phyloP scores from a whole-genome alignment of 2,888 invertebrate genomes.

The Chelonus formosanus region DNA sequence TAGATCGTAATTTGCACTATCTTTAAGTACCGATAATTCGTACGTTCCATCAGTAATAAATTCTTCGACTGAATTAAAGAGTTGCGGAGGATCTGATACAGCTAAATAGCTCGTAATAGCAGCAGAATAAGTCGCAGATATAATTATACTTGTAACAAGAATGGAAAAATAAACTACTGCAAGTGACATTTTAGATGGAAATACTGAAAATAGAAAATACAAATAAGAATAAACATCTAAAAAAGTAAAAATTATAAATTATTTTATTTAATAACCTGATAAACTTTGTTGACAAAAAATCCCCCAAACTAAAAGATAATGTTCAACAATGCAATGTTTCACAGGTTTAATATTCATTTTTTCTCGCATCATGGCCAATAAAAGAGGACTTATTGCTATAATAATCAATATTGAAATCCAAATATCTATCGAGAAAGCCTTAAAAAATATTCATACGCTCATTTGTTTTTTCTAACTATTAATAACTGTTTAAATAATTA shows the following conservation, averaged over 20 bases:
- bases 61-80: slow-evolving; percentile 51
- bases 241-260: slow-evolving; percentile 2
- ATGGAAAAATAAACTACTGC: slow-evolving; percentile 49
- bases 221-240: not conserved
- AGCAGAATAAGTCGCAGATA: slow-evolving; percentile 41
- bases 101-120: slow-evolving; percentile 43
- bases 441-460: too few relatives aligned
- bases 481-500: too few relatives aligned
- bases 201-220: slow-evolving; percentile 42
- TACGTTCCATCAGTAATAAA: slow-evolving; percentile 51
- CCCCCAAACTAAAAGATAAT: slow-evolving; percentile 47
- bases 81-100: slow-evolving; percentile 38
- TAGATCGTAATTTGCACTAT: slow-evolving; percentile 49
- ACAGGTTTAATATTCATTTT: not conserved
- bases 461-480: too few relatives aligned
- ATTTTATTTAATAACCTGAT: slow-evolving; percentile 37
- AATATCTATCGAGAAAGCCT: too few relatives aligned
- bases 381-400: slow-evolving; percentile 31
- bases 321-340: slow-evolving; percentile 34
- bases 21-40: slow-evolving; percentile 44
- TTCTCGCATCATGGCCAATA: slow-evolving; percentile 39
- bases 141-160: slow-evolving; percentile 36
- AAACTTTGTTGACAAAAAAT: slow-evolving; percentile 54
- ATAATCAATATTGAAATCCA: slow-evolving; percentile 11
- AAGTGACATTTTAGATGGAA: slow-evolving; percentile 46